Evolutionary conservation across 2,797 vertebrate species (phyloP), one percentile per base, ranked within the genome.

Genomic region (Macropodus opercularis): DNA sequence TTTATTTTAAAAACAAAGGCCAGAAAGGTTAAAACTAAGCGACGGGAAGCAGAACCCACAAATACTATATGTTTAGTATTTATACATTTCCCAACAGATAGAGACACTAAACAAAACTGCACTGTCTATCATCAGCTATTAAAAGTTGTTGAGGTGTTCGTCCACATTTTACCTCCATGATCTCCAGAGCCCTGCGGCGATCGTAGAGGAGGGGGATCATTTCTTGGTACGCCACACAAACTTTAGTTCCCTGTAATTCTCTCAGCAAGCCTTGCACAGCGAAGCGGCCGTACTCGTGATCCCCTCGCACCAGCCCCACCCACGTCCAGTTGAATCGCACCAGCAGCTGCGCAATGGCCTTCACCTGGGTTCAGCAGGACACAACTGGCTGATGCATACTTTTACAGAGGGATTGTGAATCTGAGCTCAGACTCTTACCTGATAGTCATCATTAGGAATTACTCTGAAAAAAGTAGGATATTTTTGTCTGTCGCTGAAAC

Each of bases 381-480:
- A 8, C 2, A 47, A 8, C 11, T 29, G 3, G 8, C n/a, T n/a
- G n/a, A n/a, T n/a, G n/a, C n/a, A n/a, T n/a, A n/a, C n/a, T n/a
- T n/a, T n/a, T n/a, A n/a, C n/a, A n/a, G n/a, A n/a, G n/a, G n/a
- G n/a, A n/a, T n/a, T n/a, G n/a, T n/a, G n/a, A n/a, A n/a, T n/a
- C n/a, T 26, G 8, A 23, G 1, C 23, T 15, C 3, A 51, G n/a
- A 46, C 7, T 35, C 51, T 69, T 55, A 90, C 87, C 83, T 93
- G 91, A 64, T 91, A 92, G 26, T 91, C 88, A 69, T 92, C 92
- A 59, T 87, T 93, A 13, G 92, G 92, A 12, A 92, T 90, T 2
- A 91, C 89, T 65, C 91, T 85, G 79, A 93, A 93, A 70, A 93
- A 93, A 3, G 76, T 91, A 3, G 92, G 92, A 43, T 83, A 91